phyloP scores from a whole-genome alignment of 2,113 vertebrate species.

The Oncorhynchus masou region DNA sequence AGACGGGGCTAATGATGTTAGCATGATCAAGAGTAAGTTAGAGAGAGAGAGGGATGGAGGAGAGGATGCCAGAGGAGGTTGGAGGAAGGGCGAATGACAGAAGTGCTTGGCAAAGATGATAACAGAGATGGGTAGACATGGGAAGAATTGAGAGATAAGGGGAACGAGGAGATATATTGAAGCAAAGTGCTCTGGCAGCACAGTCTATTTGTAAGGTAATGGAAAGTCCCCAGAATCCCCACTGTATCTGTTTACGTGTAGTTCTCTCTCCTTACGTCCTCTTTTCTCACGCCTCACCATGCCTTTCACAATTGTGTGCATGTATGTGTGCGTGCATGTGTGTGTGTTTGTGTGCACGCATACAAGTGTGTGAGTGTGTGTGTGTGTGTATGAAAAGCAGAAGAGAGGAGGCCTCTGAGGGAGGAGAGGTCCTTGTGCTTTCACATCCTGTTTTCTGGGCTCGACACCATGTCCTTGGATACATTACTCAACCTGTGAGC shows the following conservation, averaged over 20 bases:
- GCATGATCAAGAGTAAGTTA: slow-evolving; percentile 96
- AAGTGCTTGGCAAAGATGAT: not conserved
- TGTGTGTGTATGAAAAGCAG: slow-evolving; percentile 16
- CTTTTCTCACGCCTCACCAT: not conserved
- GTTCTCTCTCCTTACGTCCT: not conserved
- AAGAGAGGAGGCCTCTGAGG: slow-evolving; percentile 9
- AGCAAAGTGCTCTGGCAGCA: not conserved
- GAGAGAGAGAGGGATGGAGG: not conserved
- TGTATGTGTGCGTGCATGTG: slow-evolving; percentile 15
- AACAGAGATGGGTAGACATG: not conserved
- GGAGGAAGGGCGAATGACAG: not conserved
- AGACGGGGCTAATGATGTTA: slow-evolving; percentile 91
- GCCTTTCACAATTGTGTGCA: slow-evolving; percentile 4
- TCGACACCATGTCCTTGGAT: slow-evolving; percentile 3
- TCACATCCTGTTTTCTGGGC: slow-evolving; percentile 33
- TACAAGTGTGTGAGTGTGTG: slow-evolving; percentile 3
- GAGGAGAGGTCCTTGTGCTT: slow-evolving; percentile 8
- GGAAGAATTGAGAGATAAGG: not conserved
- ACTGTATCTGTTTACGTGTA: not conserved
- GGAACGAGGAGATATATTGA: not conserved
- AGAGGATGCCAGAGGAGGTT: no score
- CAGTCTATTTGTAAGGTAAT: slow-evolving; percentile 15
- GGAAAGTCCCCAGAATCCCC: slow-evolving; percentile 24
- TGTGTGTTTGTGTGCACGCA: not conserved
- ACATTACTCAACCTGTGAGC: slow-evolving; percentile 11